Evolutionary conservation across 2,113 vertebrate species (phyloP).

Genomic region (Boleophthalmus pectinirostris): DNA sequence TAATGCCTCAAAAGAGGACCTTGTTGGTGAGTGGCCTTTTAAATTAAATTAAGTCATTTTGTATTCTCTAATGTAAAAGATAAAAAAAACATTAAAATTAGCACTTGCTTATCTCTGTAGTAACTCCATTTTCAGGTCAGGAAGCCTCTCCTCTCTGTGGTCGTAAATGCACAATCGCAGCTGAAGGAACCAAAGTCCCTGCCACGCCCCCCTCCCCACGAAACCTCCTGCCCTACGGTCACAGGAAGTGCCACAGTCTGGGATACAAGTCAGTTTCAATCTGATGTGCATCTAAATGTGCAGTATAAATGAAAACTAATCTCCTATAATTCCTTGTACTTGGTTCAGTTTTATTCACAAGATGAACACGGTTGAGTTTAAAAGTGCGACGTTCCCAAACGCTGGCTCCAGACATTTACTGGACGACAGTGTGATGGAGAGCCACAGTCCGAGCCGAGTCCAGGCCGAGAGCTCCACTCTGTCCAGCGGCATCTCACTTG

Average conservation of each 20-base stretch:
- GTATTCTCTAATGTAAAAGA: too few species aligned
- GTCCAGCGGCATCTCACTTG: constrained; percentile 96
- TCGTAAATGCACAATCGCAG: constrained; percentile 79
- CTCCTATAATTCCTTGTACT: not conserved
- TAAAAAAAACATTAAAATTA: too few species aligned
- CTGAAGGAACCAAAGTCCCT: constrained; percentile 85
- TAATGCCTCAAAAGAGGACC: constrained; percentile 92
- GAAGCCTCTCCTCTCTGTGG: constrained; percentile 91
- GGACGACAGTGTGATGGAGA: constrained; percentile 97
- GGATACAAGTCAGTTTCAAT: constrained; percentile 91
- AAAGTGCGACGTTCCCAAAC: constrained; percentile 97
- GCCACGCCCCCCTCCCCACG: constrained; percentile 91
- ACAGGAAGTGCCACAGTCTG: constrained; percentile 97
- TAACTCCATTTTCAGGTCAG: constrained; percentile 73
- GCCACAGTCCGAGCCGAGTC: constrained; percentile 86
- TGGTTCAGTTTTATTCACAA: constrained; percentile 93
- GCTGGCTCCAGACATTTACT: constrained; percentile 92
- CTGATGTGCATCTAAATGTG: not conserved
- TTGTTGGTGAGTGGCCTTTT: constrained; percentile 79
- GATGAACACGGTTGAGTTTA: constrained; percentile 95
- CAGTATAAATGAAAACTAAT: not conserved
- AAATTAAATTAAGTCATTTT: not conserved
- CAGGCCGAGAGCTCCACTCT: constrained; percentile 96
- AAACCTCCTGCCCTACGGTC: constrained; percentile 90
- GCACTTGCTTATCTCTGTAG: not conserved